Percentiles rank a stretch among this genome's conserved stretches.
These are phyloP conservation scores for Diaperis boleti DNA, from an alignment of 2,888 invertebrate genomes.

Conservation along the genomic window DNA sequence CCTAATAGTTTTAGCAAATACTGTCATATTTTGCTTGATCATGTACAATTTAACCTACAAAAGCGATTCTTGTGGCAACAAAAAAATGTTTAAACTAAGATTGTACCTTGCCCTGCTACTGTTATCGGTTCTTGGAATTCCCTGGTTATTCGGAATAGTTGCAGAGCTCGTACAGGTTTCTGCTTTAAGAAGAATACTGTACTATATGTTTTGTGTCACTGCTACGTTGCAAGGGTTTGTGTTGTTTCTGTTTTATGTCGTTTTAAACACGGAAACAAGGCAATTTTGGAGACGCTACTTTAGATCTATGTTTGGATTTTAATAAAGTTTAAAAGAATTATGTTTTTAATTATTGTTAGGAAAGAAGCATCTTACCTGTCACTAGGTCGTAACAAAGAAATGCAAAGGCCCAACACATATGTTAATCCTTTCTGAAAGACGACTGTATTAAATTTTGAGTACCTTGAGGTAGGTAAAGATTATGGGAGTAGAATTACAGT, in stretches of 20 bases:
- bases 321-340: too few species aligned
- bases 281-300: too few species aligned
- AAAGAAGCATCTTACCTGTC: slow-evolving; percentile 18
- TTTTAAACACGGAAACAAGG: slow-evolving; percentile 72
- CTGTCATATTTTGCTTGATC: slow-evolving; percentile 71
- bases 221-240: slow-evolving; percentile 73
- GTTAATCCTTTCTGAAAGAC: slow-evolving; percentile 18
- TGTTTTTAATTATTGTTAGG: neutral
- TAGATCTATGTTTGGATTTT: too few species aligned
- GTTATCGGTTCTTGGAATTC: slow-evolving; percentile 73
- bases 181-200: slow-evolving; percentile 53
- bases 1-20: slow-evolving; percentile 69
- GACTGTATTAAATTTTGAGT: slow-evolving; percentile 46
- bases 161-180: slow-evolving; percentile 60
- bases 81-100: slow-evolving; percentile 68
- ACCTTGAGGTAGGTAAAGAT: slow-evolving; percentile 45
- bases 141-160: slow-evolving; percentile 73
- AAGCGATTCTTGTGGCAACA: slow-evolving; percentile 49
- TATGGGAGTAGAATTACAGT: slow-evolving; percentile 47
- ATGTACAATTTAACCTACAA: slow-evolving; percentile 64
- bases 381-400: too few species aligned
- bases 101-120: slow-evolving; percentile 71
- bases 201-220: slow-evolving; percentile 70
- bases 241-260: slow-evolving; percentile 73
- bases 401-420: slow-evolving; percentile 28